These are phyloP conservation scores for Cladopsammia gracilis DNA, from an alignment of 64 coral and sea anemone species.

Conservation along the genomic window DNA sequence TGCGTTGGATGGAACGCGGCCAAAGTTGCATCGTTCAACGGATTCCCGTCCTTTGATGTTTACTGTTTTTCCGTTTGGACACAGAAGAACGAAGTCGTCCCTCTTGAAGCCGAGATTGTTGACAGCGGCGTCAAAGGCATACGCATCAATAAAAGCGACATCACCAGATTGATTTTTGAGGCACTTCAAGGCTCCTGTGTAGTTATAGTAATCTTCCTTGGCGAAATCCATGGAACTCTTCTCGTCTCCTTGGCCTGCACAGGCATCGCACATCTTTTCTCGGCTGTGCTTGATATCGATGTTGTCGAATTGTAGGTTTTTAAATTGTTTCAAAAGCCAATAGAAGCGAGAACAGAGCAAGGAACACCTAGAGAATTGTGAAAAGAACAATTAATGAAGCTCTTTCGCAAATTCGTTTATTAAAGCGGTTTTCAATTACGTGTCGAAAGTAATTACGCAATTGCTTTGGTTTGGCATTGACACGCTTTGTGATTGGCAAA, in stretches of 20 bases:
- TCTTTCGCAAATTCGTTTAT: no score
- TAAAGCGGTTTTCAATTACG: no score
- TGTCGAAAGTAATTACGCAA: no score
- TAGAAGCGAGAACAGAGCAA: constrained; percentile 34
- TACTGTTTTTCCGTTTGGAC: constrained; percentile 59
- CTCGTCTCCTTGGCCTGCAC: constrained; percentile 28
- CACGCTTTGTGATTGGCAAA: no score
- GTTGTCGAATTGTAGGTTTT: constrained; percentile 41
- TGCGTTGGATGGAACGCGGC: constrained; percentile 59
- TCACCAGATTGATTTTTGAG: constrained; percentile 48
- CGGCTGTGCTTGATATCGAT: constrained; percentile 47
- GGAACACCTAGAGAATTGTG: constrained; percentile 24
- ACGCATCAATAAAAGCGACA: constrained; percentile 67
- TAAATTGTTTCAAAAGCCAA: constrained; percentile 52
- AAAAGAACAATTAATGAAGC: neutral
- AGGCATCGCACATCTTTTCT: constrained; percentile 55
- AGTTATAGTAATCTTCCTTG: neutral
- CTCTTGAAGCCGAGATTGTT: neutral
- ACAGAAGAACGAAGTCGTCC: constrained; percentile 64
- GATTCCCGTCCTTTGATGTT: constrained; percentile 38
- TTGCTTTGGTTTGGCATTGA: no score
- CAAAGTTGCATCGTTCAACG: constrained; percentile 71
- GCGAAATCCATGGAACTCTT: constrained; percentile 44
- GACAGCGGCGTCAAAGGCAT: constrained; percentile 12
- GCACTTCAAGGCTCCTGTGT: constrained; percentile 62